These are phyloP conservation scores for Philypnodon macrostomus DNA, from an alignment of 2,797 vertebrate species.

Conservation along the genomic window DNA sequence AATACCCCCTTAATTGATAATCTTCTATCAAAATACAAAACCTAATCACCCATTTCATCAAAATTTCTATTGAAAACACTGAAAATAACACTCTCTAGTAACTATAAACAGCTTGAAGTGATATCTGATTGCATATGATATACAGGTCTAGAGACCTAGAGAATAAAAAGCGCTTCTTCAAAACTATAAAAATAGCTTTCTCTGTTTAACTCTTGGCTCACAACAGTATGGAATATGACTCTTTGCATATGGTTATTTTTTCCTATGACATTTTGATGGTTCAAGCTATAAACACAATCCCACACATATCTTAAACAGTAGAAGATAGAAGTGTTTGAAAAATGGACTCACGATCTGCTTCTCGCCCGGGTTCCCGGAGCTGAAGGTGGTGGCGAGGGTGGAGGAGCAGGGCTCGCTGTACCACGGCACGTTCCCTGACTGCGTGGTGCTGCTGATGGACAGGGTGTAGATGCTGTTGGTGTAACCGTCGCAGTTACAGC, in stretches of 20 bases:
- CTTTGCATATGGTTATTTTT: slow-evolving; percentile 11
- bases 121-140: no score
- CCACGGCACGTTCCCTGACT: slow-evolving; percentile 93
- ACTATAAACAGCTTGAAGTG: no score
- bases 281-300: slow-evolving; percentile 20
- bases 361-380: slow-evolving; percentile 93
- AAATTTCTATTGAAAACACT: no score
- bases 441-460: slow-evolving; percentile 97
- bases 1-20: no score
- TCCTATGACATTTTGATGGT: slow-evolving; percentile 30
- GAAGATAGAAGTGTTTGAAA: slow-evolving; percentile 5
- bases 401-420: slow-evolving; percentile 98
- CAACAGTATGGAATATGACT: no score
- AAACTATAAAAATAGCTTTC: no score
- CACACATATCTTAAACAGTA: slow-evolving; percentile 5
- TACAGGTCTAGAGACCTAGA: no score
- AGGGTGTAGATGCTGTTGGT: slow-evolving; percentile 98
- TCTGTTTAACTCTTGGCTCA: slow-evolving; percentile 4
- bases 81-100: no score
- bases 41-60: no score
- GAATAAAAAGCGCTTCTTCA: no score
- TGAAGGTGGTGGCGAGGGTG: slow-evolving; percentile 95
- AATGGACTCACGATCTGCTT: slow-evolving; percentile 91
- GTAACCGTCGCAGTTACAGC: slow-evolving; percentile 98
- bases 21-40: no score